Percentiles rank a stretch among this genome's conserved stretches.
phyloP scores from a whole-genome alignment of 1,140 invertebrate genomes.

The Calephelis virginiensis region DNA sequence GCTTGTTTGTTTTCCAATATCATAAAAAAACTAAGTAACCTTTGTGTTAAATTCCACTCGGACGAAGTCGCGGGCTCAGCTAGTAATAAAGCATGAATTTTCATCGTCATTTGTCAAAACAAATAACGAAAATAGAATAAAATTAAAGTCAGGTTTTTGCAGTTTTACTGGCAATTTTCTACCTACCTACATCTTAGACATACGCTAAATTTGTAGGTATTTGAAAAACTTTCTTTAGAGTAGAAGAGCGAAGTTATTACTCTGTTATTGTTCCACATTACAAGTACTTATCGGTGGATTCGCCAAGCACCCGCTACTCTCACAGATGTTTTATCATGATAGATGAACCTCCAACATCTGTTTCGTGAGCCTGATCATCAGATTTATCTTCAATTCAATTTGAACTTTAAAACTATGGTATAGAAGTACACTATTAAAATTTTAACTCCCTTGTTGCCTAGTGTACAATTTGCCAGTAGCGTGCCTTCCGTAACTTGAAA shows the following conservation, averaged over 20 bases:
- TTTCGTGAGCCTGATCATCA: conserved; percentile 25
- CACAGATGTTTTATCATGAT: conserved; percentile 60
- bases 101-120: too few relatives aligned
- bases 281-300: conserved; percentile 4
- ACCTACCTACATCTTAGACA: too few relatives aligned
- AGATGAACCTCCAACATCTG: conserved; percentile 47
- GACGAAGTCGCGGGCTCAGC: too few relatives aligned
- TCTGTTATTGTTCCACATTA: background rate
- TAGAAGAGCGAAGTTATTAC: background rate
- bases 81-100: too few relatives aligned
- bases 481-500: conserved; percentile 28
- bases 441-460: conserved; percentile 5
- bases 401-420: background rate
- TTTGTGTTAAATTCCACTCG: too few relatives aligned
- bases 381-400: background rate
- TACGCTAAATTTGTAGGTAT: too few relatives aligned
- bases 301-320: conserved; percentile 44
- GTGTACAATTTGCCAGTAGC: conserved; percentile 34
- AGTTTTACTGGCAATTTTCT: too few relatives aligned
- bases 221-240: too few relatives aligned
- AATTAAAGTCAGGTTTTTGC: too few relatives aligned
- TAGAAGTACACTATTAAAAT: background rate
- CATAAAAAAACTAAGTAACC: too few relatives aligned
- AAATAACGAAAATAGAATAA: too few relatives aligned
- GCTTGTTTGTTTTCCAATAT: too few relatives aligned